These are phyloP conservation scores for Bradypodion pumilum DNA, from an alignment of 2,797 vertebrate species.

Conservation along the genomic window DNA sequence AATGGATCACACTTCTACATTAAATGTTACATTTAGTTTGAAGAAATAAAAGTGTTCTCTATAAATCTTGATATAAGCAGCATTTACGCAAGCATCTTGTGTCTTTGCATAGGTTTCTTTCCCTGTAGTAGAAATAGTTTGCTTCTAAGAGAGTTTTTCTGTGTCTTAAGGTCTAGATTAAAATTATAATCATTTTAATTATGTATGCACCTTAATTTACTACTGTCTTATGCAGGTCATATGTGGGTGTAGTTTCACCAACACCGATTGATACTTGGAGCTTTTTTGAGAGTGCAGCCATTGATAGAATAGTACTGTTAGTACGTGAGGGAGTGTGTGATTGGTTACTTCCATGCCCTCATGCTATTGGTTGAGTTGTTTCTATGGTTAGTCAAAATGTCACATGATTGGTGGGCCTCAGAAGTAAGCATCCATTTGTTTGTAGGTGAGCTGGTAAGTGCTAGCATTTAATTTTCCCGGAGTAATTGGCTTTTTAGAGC, in stretches of 20 bases:
- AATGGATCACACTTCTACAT: neutral
- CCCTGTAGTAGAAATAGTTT: neutral
- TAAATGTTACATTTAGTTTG: neutral
- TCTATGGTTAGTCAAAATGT: conserved; percentile 59
- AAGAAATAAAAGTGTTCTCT: neutral
- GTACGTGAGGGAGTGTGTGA: conserved; percentile 52
- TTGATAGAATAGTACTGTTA: conserved; percentile 46
- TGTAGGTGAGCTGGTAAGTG: conserved; percentile 48
- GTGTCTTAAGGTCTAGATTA: neutral
- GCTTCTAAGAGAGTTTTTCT: neutral
- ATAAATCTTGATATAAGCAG: neutral
- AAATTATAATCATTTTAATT: neutral
- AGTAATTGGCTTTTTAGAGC: conserved; percentile 8
- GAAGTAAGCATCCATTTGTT: conserved; percentile 46
- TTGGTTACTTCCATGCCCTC: conserved; percentile 58
- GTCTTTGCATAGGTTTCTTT: neutral
- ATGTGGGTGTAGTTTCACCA: neutral
- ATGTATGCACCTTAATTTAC: neutral
- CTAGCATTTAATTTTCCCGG: conserved; percentile 42
- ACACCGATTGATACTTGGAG: conserved; percentile 1
- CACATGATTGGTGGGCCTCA: conserved; percentile 56
- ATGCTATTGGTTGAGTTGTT: conserved; percentile 70
- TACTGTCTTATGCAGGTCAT: neutral
- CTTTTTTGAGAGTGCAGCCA: conserved; percentile 56
- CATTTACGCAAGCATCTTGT: neutral